phyloP scores from a whole-genome alignment of 2,888 invertebrate genomes.

The Eupelmus urozonus region DNA sequence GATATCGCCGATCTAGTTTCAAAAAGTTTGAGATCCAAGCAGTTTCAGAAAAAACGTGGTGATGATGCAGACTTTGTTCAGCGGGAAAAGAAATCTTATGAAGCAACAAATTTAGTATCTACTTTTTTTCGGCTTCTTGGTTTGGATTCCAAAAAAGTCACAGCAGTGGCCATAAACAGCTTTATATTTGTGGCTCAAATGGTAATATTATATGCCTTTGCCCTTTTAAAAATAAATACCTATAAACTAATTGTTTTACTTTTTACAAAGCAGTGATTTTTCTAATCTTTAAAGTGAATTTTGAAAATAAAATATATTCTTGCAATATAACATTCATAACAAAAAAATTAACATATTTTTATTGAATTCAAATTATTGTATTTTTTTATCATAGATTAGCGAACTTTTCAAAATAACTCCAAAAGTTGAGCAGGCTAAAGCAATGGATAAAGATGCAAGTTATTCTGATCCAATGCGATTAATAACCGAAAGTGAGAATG shows the following conservation, averaged over 20 bases:
- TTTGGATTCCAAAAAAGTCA: slow-evolving; percentile 86
- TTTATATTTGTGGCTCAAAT: slow-evolving; percentile 90
- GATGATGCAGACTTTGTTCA: slow-evolving; percentile 68
- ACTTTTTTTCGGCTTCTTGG: slow-evolving; percentile 85
- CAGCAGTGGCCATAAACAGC: slow-evolving; percentile 90
- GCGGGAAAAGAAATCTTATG: slow-evolving; percentile 59
- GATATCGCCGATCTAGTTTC: slow-evolving; percentile 82
- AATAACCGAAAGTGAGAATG: slow-evolving; percentile 82
- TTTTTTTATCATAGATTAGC: slow-evolving; percentile 84
- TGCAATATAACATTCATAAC: no score
- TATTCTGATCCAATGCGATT: slow-evolving; percentile 79
- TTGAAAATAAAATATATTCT: no score
- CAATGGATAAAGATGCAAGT: slow-evolving; percentile 51
- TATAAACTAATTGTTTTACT: no score
- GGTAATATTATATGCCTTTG: slow-evolving; percentile 81
- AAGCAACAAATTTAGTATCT: slow-evolving; percentile 73
- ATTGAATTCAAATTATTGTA: no score
- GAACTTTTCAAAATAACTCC: slow-evolving; percentile 79
- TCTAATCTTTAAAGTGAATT: no score
- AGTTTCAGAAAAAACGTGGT: slow-evolving; percentile 66
- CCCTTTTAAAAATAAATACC: no score
- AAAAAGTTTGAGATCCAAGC: slow-evolving; percentile 78
- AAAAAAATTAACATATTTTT: no score
- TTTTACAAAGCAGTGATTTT: no score
- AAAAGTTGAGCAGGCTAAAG: slow-evolving; percentile 71